Base-by-base conservation (phyloP, 2,797 vertebrate species). In the Mallotus villosus region DNA sequence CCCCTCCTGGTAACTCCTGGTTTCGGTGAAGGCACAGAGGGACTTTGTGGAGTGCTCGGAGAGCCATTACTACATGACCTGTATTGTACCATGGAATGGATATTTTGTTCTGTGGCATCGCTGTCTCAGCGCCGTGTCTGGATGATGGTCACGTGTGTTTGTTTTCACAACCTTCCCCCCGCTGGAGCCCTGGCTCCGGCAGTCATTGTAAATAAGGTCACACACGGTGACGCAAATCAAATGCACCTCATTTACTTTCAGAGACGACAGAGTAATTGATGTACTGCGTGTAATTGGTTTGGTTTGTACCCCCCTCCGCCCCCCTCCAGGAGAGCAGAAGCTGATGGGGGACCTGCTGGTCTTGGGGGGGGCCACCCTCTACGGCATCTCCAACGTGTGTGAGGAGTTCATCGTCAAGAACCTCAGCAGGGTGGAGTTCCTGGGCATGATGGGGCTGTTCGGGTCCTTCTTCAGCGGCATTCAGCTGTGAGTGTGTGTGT, bases 401-500 rank as follows among this genome's bases (percentile, higher is more conserved):
- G 94, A 98, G 89, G 97, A 98, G 85, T 97, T 95, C 82, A 97
- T 98, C 0, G 95, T 98, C 77, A 95, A 96, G 85, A 98, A 96
- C 69, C 84, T 96, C 81, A 97, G 95, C 73, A 92, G 96, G 2
- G 95, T 97, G 70, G 97, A 98, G 83, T 96, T 97, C 84, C 91
- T 98, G 25, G 97, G 96, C 73, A 97, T 98, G 96, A 96, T 98
- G 3, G 97, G 97, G 70, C 95, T 98, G 72, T 98, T 98, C 1
- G 97, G 96, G 70, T 97, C 97, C 68, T 97, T 98, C 92, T 97
- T 98, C 93, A 97, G 96, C 51, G 96, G 96, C 77, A 97, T 98
- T 79, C 97, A 98, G 73, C 89, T 98, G 97, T 98, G 87, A 96
- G 96, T 68, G 66, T 29, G 19, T 32, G 17, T 8, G 19, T 21